These are phyloP conservation scores for Nasua narica DNA, from an alignment of 2,797 vertebrate species.

Conservation along the genomic window DNA sequence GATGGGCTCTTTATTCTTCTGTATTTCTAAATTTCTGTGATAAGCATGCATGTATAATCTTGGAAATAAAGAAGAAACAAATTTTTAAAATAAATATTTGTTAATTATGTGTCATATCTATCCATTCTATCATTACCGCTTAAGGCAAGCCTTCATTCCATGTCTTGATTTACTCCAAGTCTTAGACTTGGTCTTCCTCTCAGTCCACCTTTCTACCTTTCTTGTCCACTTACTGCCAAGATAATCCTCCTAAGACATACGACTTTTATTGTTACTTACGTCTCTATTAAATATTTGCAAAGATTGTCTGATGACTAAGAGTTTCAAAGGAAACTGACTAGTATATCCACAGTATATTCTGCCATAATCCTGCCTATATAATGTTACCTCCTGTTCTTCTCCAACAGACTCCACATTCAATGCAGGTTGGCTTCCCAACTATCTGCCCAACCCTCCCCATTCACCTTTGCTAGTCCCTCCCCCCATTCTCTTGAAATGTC, in stretches of 20 bases:
- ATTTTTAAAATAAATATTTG: neutral
- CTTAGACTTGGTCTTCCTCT: neutral
- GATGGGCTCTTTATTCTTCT: neutral
- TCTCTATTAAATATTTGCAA: neutral
- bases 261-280: neutral
- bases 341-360: neutral
- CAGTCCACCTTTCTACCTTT: neutral
- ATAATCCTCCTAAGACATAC: neutral
- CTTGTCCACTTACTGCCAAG: neutral
- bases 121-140: neutral
- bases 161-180: neutral
- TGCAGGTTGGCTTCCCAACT: neutral
- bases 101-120: neutral
- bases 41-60: neutral
- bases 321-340: neutral
- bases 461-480: neutral
- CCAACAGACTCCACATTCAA: neutral
- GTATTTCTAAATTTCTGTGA: neutral
- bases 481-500: neutral
- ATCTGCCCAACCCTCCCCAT: neutral
- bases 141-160: neutral
- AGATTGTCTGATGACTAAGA: neutral
- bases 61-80: neutral
- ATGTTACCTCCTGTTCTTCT: neutral
- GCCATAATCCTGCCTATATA: neutral